Base-by-base conservation (phyloP, 2,797 vertebrate genomes). In the Pristis pectinata region DNA sequence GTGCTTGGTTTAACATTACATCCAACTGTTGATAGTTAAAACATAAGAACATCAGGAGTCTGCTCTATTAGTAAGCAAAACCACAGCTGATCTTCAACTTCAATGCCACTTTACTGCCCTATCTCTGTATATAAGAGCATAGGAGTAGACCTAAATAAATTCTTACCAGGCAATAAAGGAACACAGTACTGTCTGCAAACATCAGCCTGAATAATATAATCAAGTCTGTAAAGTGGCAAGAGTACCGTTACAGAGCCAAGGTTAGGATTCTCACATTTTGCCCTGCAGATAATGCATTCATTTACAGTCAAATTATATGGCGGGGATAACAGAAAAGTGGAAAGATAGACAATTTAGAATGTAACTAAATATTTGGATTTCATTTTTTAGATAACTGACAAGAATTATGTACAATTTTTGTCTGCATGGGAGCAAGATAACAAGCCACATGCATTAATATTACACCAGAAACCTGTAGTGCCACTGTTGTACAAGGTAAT, bases 381-480 rank as follows among this genome's bases (percentile, higher is more conserved):
- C 95, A 44, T 0, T 96, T n/a, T 96, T 95, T 56, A 99, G 99
- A 97, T 99, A 80, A 99, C 98, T 34, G 98, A 98, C 97, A 98
- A 98, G 95, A 99, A 99, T 95, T 97, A 98, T 94, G 44, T 97
- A 93, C 96, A 95, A 94, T 99, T 99, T 95, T 96, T 99, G 94
- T 98, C 98, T 30, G 98, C 97, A 96, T 99, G 99, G 99, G 98
- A 98, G 95, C 98, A 98, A 10, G 97, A 99, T 94, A 99, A 99
- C 96, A 99, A 99, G 95, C 99, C 99, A 0, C 98, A 97, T 0
- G 98, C 99, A 95, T 98, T 99, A 83, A 97, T 99, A n/a, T 99
- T 99, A 10, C 99, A 99, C 96, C 98, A 99, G 95, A 97, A 97
- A 96, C 97, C 98, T 2, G 95, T 89, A 0, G 97, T 98, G 59